Percentiles rank a stretch among this genome's conserved stretches.
Evolutionary conservation across 2,113 vertebrate species (phyloP).

Genomic region (Lophotis ruficrista): DNA sequence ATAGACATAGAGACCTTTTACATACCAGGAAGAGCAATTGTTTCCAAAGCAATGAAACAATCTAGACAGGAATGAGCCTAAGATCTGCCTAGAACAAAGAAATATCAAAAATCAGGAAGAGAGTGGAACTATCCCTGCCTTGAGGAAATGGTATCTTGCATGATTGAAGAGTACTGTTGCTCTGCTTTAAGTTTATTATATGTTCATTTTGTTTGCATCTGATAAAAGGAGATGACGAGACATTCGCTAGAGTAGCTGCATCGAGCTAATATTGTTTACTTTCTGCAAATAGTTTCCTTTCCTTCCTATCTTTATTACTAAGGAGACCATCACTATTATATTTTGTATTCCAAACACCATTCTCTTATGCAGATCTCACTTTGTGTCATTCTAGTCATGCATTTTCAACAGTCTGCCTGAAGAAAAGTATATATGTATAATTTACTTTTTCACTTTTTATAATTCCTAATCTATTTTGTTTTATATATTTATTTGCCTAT

Average conservation of each 20-base stretch:
- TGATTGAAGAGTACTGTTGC: not conserved
- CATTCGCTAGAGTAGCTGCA: not conserved
- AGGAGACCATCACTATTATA: not conserved
- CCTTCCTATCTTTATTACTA: not conserved
- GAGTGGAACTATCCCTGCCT: not conserved
- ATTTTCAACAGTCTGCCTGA: not conserved
- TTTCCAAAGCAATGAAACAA: not conserved
- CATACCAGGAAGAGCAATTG: not conserved
- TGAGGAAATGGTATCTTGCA: not conserved
- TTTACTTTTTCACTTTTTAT: not conserved
- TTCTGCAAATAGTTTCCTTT: not conserved
- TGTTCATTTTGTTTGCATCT: not conserved
- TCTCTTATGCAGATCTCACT: not conserved
- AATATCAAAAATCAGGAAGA: not conserved
- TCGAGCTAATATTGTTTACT: not conserved
- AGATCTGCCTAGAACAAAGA: not conserved
- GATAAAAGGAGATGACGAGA: not conserved
- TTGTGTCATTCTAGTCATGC: not conserved
- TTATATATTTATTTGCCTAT: not conserved
- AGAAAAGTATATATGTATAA: not conserved
- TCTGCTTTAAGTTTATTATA: not conserved
- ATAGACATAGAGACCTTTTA: not conserved
- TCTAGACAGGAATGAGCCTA: not conserved
- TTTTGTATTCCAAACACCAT: not conserved
- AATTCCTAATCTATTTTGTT: not conserved